Evolutionary conservation across 1,140 invertebrate species (phyloP), one percentile per base, ranked within the genome.

Genomic region (Bombus superbus): DNA sequence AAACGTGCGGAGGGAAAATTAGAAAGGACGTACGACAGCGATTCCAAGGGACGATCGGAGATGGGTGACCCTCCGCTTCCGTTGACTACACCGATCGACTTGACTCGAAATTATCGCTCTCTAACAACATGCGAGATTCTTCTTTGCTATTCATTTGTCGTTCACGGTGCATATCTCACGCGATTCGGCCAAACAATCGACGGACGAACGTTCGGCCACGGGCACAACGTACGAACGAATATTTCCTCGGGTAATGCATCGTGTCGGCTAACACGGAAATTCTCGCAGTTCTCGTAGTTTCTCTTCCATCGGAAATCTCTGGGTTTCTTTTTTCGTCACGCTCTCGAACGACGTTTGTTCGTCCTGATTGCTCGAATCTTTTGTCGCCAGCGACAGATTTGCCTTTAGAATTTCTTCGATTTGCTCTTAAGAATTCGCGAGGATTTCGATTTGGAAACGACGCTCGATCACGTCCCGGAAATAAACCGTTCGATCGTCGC

Each of bases 131-230:
- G 78, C 81, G 85, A 90, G 90, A 92, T 91, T 91, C 83, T 86
- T 84, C 87, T 91, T 92, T 89, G 89, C 86, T 89, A 91, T 89
- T 92, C 90, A 91, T 92, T 91, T 89, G 90, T 92, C 90, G 78
- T 74, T 81, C 85, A 57, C 85, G 76, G 76, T 88, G 91, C 85
- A 90, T 91, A 91, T 90, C 89, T 81, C 75, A 71, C 87, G 90
- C 68, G 66, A 69, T 69, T 47, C 71, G 74, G 77, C 68, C 90
- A 92, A 92, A 90, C 91, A 92, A 89, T 86, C 79, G 81, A 59
- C 83, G 85, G 32, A 64, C 83, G 89, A 92, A 92, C 86, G 88
- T 72, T 87, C 88, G 81, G 42, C 25, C 38, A 22, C 22, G 40
- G 25, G 40, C 9, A 44, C 32, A 83, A 44, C 83, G 53, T n/a